Evolutionary conservation across 1,140 invertebrate species (phyloP).

Genomic region (Himalopsyche phryganea): DNA sequence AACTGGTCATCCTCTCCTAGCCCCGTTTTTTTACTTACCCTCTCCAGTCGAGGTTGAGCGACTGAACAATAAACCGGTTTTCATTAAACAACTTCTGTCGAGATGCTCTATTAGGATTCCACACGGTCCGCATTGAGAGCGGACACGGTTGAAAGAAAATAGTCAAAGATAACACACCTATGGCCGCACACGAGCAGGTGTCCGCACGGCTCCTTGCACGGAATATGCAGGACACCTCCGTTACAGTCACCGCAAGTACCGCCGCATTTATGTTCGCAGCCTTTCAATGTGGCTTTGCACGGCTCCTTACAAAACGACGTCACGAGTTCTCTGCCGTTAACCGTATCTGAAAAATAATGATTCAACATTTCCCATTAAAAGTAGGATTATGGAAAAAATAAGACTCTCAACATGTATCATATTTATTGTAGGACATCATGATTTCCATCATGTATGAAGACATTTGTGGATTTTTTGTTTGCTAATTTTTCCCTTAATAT

Average conservation of each 20-base stretch:
- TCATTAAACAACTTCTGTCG: no score
- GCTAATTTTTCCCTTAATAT: neutral
- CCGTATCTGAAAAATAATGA: neutral
- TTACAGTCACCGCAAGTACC: conserved; percentile 63
- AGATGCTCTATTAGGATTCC: no score
- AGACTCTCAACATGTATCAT: no score
- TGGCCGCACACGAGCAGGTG: conserved; percentile 63
- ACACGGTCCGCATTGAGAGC: no score
- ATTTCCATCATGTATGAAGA: neutral
- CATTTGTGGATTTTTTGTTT: neutral
- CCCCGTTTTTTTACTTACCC: no score
- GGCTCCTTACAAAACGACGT: conserved; percentile 43
- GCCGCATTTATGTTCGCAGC: conserved; percentile 57
- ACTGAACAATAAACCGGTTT: no score
- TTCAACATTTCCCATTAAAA: no score
- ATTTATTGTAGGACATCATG: neutral
- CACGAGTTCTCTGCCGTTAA: neutral
- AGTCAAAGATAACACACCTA: conserved; percentile 51
- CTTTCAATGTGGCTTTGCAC: conserved; percentile 45
- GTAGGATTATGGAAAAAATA: neutral
- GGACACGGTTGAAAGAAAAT: no score
- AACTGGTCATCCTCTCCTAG: no score
- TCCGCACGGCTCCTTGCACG: conserved; percentile 59
- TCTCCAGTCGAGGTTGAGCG: no score
- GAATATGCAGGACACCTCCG: conserved; percentile 60